Evolutionary conservation across 2,113 vertebrate species (phyloP), one percentile per base, ranked within the genome.

Genomic region (Anser brachyrhynchus): DNA sequence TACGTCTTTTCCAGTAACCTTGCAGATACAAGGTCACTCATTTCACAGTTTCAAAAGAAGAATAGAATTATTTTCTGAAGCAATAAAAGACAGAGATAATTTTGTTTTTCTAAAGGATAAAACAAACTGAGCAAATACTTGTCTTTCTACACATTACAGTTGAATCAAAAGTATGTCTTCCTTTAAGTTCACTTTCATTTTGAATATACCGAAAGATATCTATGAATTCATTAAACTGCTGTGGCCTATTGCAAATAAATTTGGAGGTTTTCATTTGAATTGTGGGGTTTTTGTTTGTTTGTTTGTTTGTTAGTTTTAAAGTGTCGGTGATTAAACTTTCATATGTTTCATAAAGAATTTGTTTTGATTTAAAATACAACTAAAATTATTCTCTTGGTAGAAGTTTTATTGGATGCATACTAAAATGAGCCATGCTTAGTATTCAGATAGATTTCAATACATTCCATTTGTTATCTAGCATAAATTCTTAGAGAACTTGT

Each of bases 321-420:
- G 31, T 57, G 9, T 33, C 73, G 80, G 43, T 65, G 62, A 78
- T 85, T 33, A 92, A 80, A 8, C 78, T 95, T 46, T 93, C 49
- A 33, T 71, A 78, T 70, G 22, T 90, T 64, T 93, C 37, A 39
- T 70, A 59, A 93, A 69, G 51, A 88, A 84, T 83, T 79, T 44
- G 61, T 57, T 55, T 85, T 93, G 5, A 62, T 92, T 77, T 91
- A 51, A 95, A 95, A 88, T 93, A 54, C 57, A 89, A 80, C n/a
- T 95, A 80, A 93, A 95, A 93, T 58, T 4, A 4, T 74, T 89
- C 54, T 49, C 3, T 35, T 33, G 44, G 18, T 90, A 37, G 9
- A 84, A 73, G 35, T 89, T 65, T 87, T 86, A 77, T 13, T 72
- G 69, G 13, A 4, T 89, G 23, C 74, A 37, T 82, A 31, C 69